phyloP scores from a whole-genome alignment of 2,797 vertebrate species.

The Streptopelia turtur region DNA sequence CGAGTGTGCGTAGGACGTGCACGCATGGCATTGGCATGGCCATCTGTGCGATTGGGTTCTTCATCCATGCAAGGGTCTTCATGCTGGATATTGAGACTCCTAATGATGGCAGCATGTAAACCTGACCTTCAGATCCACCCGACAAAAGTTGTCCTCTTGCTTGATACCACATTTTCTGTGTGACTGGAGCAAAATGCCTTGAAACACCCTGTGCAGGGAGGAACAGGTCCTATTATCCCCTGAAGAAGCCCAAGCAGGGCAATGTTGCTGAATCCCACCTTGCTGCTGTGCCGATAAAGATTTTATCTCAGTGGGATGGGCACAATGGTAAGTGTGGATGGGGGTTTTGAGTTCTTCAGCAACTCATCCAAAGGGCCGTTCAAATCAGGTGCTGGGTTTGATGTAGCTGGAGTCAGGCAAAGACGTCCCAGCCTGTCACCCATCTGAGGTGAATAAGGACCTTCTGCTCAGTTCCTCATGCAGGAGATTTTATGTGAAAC shows the following conservation, averaged over 20 bases:
- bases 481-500: neutral
- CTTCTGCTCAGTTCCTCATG: neutral
- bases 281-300: neutral
- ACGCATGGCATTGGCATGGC: fast-evolving
- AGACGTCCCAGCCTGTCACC: neutral
- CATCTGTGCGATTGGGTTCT: fast-evolving
- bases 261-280: neutral
- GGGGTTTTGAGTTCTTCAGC: neutral
- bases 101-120: neutral
- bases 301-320: neutral
- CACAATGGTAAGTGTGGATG: neutral
- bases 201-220: neutral
- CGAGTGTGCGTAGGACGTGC: fast-evolving
- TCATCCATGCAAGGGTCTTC: neutral
- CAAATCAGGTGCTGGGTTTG: neutral
- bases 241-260: neutral
- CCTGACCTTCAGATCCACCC: neutral
- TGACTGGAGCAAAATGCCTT: neutral
- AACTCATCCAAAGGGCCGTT: neutral
- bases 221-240: fast-evolving
- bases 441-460: neutral
- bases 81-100: fast-evolving
- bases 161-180: neutral
- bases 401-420: neutral
- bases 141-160: neutral